phyloP scores from a whole-genome alignment of 2,888 invertebrate genomes.

The Papilio elwesi region DNA sequence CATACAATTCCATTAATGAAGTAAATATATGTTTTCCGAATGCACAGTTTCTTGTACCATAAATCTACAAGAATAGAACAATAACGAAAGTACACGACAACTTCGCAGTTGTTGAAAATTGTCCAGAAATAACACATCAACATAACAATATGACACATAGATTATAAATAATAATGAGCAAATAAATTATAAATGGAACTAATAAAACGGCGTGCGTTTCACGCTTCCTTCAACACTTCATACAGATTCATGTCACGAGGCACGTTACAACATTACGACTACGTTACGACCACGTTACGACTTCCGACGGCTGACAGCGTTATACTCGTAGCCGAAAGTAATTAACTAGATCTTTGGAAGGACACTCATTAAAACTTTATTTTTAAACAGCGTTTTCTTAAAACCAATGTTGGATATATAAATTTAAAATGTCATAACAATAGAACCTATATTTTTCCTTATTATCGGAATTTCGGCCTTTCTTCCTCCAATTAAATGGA shows the following conservation, averaged over 20 bases:
- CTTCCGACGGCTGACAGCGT: constrained; percentile 24
- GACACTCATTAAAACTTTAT: constrained; percentile 30
- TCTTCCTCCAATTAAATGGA: not conserved
- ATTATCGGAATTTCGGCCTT: not conserved
- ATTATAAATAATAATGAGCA: constrained; percentile 19
- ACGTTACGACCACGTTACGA: constrained; percentile 25
- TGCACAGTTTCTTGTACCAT: too few species aligned
- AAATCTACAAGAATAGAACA: too few species aligned
- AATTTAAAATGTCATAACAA: not conserved
- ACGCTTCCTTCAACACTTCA: constrained; percentile 27
- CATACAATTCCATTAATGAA: too few species aligned
- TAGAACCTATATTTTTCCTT: not conserved
- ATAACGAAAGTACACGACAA: too few species aligned
- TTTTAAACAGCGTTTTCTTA: constrained; percentile 4
- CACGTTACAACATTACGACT: not conserved
- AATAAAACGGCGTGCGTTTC: constrained; percentile 21
- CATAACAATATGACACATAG: not conserved
- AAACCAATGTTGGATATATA: not conserved
- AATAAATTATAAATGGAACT: constrained; percentile 22
- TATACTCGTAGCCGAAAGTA: constrained; percentile 15
- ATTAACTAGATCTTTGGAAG: constrained; percentile 29
- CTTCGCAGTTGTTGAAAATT: not conserved
- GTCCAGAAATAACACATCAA: not conserved
- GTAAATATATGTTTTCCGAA: too few species aligned
- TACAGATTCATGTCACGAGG: constrained; percentile 24